Conservation (phyloP, 2,797 vertebrate genomes). For the Labeo calbasu region DNA sequence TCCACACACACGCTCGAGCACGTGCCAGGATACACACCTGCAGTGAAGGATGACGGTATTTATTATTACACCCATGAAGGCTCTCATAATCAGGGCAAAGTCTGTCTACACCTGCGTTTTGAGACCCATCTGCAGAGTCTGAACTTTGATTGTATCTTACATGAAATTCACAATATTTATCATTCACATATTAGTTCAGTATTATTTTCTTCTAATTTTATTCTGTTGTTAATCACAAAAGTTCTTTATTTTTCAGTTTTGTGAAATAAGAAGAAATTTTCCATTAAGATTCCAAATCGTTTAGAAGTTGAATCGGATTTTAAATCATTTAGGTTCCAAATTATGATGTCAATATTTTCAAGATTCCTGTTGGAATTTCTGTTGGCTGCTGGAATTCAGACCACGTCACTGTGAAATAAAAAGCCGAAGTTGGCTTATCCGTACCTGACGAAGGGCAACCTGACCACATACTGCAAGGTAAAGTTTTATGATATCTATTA, state of each 20-base stretch:
- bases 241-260: not conserved
- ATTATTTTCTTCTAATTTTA: not conserved
- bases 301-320: too few species aligned
- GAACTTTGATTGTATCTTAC: not conserved
- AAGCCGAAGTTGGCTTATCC: not conserved
- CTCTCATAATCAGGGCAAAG: not conserved
- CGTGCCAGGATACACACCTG: conserved; percentile 49
- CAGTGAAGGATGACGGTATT: not conserved
- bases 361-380: not conserved
- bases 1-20: conserved; percentile 47
- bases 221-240: not conserved
- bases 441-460: not conserved
- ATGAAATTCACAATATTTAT: not conserved
- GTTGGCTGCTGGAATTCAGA: not conserved
- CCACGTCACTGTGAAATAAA: not conserved
- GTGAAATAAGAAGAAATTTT: not conserved
- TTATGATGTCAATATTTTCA: not conserved
- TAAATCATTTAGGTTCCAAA: not conserved
- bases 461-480: not conserved
- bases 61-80: not conserved
- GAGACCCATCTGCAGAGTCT: conserved; percentile 8
- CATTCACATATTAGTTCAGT: not conserved
- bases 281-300: not conserved
- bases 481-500: conserved; percentile 2
- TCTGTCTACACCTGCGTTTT: not conserved